Base-by-base conservation (phyloP, 2,888 invertebrate genomes). In the Dascillus cervinus region DNA sequence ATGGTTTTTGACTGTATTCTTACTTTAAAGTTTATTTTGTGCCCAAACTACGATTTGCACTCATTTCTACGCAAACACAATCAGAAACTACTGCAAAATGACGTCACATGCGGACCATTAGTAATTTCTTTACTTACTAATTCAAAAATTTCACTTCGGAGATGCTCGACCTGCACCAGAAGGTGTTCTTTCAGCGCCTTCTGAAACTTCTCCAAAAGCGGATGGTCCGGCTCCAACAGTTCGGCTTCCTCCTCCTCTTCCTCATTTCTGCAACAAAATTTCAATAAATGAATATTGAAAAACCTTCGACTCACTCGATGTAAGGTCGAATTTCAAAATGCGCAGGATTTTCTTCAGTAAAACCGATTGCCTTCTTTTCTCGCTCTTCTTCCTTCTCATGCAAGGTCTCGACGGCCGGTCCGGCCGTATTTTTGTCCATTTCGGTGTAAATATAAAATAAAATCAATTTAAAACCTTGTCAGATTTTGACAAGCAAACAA, bases 131-230 rank as follows among this genome's bases (percentile, higher is more conserved):
- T 44, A 39, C 64, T 57, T 64, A 82, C 82, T 51, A 82, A 65
- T 41, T 79, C 75, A 2, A 69, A 58, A 29, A 85, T 77, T 58
- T 87, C 81, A 34, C 75, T 73, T 23, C 72, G 69, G 1, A 84
- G 68, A 31, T 75, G 70, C 11, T 71, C 65, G 49, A 81, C 76
- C 40, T 83, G 78, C 30, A 74, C 73, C 24, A 71, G 51, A 1
- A 86, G 67, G 57, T 83, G 82, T 20, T 71, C 66, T 45, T 71
- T 75, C 2, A 86, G 67, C 0, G 81, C 74, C 39, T 71, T 65
- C 65, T 86, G 86, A 62, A 86, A 86, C 47, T 72, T 73, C 47
- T 72, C 70, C 73, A 86, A 75, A 26, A 85, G 67, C 0, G 81
- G 82, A 60, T 86, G 85, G 30, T 81, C 71, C 0, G 84, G 73